Evolutionary conservation across 2,797 vertebrate species (phyloP), one percentile per base, ranked within the genome.

Genomic region (Clarias fuscus): DNA sequence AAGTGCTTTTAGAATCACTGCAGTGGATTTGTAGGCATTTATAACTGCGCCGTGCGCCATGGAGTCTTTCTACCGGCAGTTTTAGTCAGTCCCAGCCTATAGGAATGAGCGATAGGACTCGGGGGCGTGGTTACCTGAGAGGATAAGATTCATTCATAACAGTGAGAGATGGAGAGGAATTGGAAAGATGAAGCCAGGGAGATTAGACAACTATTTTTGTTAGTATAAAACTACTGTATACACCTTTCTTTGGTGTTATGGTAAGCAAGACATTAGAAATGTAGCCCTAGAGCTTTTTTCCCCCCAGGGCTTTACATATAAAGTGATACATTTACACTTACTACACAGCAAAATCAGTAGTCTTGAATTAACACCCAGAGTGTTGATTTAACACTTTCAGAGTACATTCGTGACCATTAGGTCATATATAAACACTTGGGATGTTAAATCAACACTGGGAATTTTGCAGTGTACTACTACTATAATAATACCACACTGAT

Each of bases 41-140:
- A 77, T 86, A 86, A 64, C 0, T 62, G 61, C 48, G 71, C 15
- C 17, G 61, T 56, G 20, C 59, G 59, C 62, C 48, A 58, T 56
- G 75, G 37, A 14, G 18, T 27, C 27, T 33, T 84, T 73, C 65
- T 15, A 76, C 71, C 59, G 58, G 24, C 59, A 22, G 37, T 37
- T 27, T 75, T 43, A 76, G 11, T 2, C 30, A n/a, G 43, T 76
- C n/a, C 61, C 71, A 84, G 61, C 83, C 85, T 77, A 83, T 83
- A 62, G 56, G 53, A 61, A 61, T 48, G 2, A 53, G 62, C 30
- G 33, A 33, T n/a, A 53, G 27, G 53, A 7, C 6, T 70, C 30
- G n/a, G 48, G 71, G 85, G 85, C 72, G 85, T 76, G 72, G 85
- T n/a, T 59, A 86, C 62, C 15, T 8, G 17, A 30, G 13, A 17